These are phyloP conservation scores for Agrotis ipsilon DNA, from an alignment of 2,888 invertebrate genomes.

Conservation along the genomic window DNA sequence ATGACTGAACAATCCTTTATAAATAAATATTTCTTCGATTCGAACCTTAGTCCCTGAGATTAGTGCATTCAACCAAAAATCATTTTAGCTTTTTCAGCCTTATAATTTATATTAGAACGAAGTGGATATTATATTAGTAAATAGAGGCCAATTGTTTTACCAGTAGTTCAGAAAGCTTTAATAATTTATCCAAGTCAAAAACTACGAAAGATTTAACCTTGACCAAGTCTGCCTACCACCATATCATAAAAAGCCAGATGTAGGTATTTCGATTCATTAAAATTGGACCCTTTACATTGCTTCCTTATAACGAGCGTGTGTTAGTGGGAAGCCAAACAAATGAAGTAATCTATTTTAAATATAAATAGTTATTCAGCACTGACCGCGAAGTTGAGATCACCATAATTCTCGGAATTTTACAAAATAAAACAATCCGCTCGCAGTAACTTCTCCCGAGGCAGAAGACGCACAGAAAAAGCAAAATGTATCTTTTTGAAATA, in stretches of 20 bases:
- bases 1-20: no score
- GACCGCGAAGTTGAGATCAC: constrained; percentile 76
- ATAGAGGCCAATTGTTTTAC: no score
- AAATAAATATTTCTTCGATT: no score
- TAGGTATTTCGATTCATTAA: neutral
- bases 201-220: constrained; percentile 38
- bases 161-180: neutral
- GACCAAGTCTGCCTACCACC: neutral
- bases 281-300: constrained; percentile 39
- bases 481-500: no score
- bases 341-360: constrained; percentile 38
- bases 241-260: neutral
- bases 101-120: no score
- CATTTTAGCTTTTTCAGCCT: no score
- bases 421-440: constrained; percentile 22
- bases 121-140: no score
- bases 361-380: constrained; percentile 31
- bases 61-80: no score
- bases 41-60: no score
- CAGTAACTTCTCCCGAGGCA: constrained; percentile 3
- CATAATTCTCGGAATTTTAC: constrained; percentile 77
- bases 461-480: neutral
- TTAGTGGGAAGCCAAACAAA: constrained; percentile 21
- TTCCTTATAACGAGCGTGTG: neutral
- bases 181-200: constrained; percentile 1